Conservation (phyloP, 2,113 vertebrate genomes). For the Cariama cristata region DNA sequence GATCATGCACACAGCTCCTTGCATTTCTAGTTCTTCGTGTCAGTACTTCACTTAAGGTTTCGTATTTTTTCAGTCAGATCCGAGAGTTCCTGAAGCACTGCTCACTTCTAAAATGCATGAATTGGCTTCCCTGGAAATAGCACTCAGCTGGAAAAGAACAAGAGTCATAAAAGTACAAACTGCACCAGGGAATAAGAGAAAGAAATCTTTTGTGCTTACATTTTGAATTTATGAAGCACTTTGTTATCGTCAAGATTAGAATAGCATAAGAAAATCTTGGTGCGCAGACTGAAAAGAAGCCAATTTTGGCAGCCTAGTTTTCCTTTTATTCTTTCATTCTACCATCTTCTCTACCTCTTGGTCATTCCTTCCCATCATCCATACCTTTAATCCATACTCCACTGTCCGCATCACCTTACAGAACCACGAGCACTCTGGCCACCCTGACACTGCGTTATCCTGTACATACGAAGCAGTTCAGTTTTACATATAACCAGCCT, state of each 20-base stretch:
- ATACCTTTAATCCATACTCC: background rate
- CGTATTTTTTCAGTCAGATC: background rate
- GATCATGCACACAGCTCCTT: background rate
- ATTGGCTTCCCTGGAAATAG: background rate
- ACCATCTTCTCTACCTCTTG: background rate
- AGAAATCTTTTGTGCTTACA: background rate
- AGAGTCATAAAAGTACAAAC: background rate
- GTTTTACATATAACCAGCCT: background rate
- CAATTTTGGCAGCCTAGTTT: background rate
- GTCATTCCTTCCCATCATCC: background rate
- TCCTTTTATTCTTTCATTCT: background rate
- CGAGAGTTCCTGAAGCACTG: background rate
- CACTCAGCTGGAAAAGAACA: constrained; percentile 16
- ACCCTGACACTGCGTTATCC: background rate
- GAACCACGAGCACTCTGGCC: background rate
- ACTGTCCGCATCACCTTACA: background rate
- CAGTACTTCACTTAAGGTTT: background rate
- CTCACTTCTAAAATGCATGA: background rate
- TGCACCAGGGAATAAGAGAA: background rate
- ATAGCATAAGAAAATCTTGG: background rate
- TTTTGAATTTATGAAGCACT: constrained; percentile 16
- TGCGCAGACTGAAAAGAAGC: background rate
- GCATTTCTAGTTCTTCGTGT: background rate
- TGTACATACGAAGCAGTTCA: background rate
- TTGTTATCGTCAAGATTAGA: background rate